These are phyloP conservation scores for Darevskia mixta DNA, from an alignment of 2,797 vertebrate genomes.

Conservation along the genomic window DNA sequence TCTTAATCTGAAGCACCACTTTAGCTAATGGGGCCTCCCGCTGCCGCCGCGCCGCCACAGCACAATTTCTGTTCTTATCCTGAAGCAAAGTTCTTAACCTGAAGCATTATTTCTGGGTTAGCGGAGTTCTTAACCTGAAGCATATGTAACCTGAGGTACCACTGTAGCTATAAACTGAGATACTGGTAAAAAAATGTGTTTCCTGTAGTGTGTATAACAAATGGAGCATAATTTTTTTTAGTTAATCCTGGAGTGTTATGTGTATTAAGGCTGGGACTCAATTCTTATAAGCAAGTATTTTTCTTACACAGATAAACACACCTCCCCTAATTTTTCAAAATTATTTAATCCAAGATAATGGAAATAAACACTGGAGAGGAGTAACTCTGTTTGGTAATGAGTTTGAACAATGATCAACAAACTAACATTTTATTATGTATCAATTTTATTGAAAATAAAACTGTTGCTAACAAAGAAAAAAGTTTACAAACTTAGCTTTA, in stretches of 20 bases:
- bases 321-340: background rate
- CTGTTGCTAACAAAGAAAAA: constrained; percentile 26
- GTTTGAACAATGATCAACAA: constrained; percentile 15
- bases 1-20: too few relatives aligned
- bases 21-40: too few relatives aligned
- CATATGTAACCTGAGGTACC: too few relatives aligned
- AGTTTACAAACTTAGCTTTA: constrained; percentile 13
- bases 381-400: background rate
- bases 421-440: constrained; percentile 28
- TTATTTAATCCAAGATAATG: background rate
- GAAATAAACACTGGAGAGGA: background rate
- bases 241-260: background rate
- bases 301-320: background rate
- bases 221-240: background rate
- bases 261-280: background rate
- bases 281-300: background rate
- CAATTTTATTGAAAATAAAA: constrained; percentile 48
- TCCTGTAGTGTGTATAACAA: background rate
- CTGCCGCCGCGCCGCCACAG: too few relatives aligned
- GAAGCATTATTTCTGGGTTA: too few relatives aligned
- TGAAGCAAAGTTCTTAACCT: too few relatives aligned
- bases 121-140: too few relatives aligned
- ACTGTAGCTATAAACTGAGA: background rate
- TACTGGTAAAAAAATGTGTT: background rate
- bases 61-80: too few relatives aligned